phyloP scores from a whole-genome alignment of 2,888 invertebrate genomes.

The Drepanosiphum platanoidis region DNA sequence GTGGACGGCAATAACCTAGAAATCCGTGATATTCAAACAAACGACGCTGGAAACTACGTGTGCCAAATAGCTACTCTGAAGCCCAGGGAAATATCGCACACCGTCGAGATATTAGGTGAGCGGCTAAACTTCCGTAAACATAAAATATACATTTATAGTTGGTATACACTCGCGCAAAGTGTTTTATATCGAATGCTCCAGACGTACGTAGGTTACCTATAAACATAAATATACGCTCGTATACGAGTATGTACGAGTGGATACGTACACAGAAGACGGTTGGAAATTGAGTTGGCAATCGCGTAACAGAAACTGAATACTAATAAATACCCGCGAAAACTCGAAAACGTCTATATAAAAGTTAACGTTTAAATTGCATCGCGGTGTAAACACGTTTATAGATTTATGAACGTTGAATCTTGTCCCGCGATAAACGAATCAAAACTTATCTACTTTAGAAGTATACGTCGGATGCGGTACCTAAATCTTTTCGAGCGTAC shows the following conservation, averaged over 20 bases:
- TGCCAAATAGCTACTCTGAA: constrained; percentile 76
- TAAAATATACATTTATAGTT: background rate
- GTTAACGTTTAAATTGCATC: no score
- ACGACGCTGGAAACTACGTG: constrained; percentile 76
- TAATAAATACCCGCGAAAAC: no score
- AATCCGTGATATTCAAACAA: constrained; percentile 74
- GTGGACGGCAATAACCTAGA: constrained; percentile 75
- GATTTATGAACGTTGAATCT: no score
- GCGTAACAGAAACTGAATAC: no score
- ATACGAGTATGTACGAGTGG: background rate
- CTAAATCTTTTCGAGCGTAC: background rate
- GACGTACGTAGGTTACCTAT: no score
- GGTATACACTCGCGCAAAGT: background rate
- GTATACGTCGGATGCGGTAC: background rate
- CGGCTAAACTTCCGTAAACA: constrained; percentile 66
- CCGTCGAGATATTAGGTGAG: constrained; percentile 76
- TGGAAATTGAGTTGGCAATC: background rate
- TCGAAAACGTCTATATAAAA: no score
- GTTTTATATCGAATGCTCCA: background rate
- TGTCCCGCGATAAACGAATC: no score
- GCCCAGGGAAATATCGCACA: constrained; percentile 75
- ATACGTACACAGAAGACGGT: background rate
- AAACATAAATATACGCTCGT: no score
- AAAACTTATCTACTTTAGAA: no score
- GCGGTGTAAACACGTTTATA: no score